A percentile compares a stretch with the other conserved stretches of the same genome.
Evolutionary conservation across 2,888 invertebrate species (phyloP).

Genomic region (Dexiosoma caninum): DNA sequence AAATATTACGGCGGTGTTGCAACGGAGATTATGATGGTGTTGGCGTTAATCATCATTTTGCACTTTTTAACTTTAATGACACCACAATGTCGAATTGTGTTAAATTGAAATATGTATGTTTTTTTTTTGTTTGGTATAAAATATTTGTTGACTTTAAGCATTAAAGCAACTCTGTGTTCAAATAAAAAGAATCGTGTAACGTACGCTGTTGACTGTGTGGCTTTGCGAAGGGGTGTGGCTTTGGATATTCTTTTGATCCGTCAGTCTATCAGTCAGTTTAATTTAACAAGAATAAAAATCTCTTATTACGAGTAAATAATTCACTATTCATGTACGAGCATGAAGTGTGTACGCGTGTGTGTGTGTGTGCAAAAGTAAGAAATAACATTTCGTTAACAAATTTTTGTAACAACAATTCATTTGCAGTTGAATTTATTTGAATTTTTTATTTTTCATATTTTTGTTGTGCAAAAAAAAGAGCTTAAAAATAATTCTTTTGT

Average conservation of each 20-base stretch:
- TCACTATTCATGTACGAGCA: background rate
- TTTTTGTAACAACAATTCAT: background rate
- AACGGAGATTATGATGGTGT: background rate
- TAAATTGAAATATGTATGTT: background rate
- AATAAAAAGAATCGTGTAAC: background rate
- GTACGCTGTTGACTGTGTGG: background rate
- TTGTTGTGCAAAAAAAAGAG: too few relatives aligned
- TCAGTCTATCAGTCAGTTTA: constrained; percentile 2
- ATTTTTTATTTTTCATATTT: too few relatives aligned
- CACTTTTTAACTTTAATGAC: constrained; percentile 45
- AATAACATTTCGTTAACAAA: too few relatives aligned
- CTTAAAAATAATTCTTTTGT: background rate
- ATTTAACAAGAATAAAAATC: background rate
- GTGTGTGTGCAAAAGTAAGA: background rate
- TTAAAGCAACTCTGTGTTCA: constrained; percentile 2
- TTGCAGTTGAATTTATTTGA: too few relatives aligned
- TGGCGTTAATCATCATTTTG: constrained; percentile 53
- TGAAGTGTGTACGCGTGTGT: too few relatives aligned
- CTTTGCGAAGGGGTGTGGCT: constrained; percentile 57
- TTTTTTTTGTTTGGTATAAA: too few relatives aligned
- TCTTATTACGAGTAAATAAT: too few relatives aligned
- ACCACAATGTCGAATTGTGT: constrained; percentile 35
- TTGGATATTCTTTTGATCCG: constrained; percentile 27
- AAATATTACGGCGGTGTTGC: background rate
- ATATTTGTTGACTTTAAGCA: too few relatives aligned